Conservation (phyloP, 2,113 vertebrate species). For the Ceyx margarethae region DNA sequence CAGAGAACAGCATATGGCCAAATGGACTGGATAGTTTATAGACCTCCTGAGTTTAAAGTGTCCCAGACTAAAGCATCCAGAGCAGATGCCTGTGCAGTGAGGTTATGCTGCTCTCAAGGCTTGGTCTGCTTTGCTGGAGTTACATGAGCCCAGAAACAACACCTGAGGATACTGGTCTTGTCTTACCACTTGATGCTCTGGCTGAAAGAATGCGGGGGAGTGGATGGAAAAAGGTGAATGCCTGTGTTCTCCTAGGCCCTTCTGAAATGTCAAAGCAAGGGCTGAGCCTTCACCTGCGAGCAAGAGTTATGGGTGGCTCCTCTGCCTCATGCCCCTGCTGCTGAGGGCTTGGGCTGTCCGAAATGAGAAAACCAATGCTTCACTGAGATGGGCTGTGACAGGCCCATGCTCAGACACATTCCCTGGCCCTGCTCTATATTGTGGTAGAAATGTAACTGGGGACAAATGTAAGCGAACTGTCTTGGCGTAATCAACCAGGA, state of each 20-base stretch:
- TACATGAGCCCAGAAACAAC: neutral
- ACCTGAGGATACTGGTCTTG: neutral
- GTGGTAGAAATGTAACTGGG: accelerated
- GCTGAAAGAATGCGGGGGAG: neutral
- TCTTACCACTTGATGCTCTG: neutral
- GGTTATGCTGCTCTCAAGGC: neutral
- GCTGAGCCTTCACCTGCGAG: neutral
- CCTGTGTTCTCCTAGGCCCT: neutral
- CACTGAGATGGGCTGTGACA: neutral
- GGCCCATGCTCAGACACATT: accelerated
- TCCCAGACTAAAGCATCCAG: neutral
- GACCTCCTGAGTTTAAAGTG: neutral
- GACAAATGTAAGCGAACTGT: neutral
- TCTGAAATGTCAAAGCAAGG: neutral
- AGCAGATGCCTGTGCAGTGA: neutral
- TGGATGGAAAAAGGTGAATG: neutral
- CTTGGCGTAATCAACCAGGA: neutral
- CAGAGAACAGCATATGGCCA: neutral
- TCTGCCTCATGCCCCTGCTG: accelerated
- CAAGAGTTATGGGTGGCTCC: neutral
- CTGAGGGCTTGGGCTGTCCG: neutral
- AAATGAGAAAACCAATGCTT: accelerated
- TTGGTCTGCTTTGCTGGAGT: neutral
- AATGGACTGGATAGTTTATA: neutral
- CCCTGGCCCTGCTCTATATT: neutral